phyloP scores from a whole-genome alignment of 2,797 vertebrate species.

The Gadopsis marmoratus region DNA sequence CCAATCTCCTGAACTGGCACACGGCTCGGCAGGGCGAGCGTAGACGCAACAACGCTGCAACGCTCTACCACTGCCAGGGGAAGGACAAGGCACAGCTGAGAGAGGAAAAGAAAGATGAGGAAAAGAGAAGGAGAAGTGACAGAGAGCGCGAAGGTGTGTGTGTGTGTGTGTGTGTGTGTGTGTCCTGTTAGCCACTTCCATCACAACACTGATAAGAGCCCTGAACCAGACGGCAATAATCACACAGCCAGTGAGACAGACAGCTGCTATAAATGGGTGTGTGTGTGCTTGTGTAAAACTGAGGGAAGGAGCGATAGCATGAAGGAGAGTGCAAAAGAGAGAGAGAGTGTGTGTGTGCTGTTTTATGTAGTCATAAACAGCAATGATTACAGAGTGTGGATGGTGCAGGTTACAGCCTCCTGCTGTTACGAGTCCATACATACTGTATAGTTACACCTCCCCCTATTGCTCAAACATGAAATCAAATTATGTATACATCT shows the following conservation, averaged over 20 bases:
- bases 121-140: conserved; percentile 17
- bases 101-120: background rate
- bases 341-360: conserved; percentile 40
- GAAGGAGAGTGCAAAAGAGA: background rate
- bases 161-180: conserved; percentile 30
- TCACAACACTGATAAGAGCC: conserved; percentile 72
- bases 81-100: conserved; percentile 47
- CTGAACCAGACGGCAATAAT: conserved; percentile 73
- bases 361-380: conserved; percentile 78
- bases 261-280: conserved; percentile 62
- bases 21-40: conserved; percentile 79
- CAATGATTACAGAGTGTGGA: conserved; percentile 72
- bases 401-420: conserved; percentile 69
- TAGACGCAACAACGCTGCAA: conserved; percentile 41
- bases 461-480: conserved; percentile 17
- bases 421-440: conserved; percentile 51
- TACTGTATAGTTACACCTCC: background rate
- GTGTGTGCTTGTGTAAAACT: conserved; percentile 41
- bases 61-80: conserved; percentile 30
- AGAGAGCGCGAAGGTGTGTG: conserved; percentile 34
- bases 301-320: conserved; percentile 28
- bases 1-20: conserved; percentile 95
- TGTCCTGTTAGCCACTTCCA: conserved; percentile 51
- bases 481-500: conserved; percentile 5
- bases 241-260: conserved; percentile 67